Evolutionary conservation across 2,888 invertebrate species (phyloP).

Genomic region (Choreutis nemorana): DNA sequence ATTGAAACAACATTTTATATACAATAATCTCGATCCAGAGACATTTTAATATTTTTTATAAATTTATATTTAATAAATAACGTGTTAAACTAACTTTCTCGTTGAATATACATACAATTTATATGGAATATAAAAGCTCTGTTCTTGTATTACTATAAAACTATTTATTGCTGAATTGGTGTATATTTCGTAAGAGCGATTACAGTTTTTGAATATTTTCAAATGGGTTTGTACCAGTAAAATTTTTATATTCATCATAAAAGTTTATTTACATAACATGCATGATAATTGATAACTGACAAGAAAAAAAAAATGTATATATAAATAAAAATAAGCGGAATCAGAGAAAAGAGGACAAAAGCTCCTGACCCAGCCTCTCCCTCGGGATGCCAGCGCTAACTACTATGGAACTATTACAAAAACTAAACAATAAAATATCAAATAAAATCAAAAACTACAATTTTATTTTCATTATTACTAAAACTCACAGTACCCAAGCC

Average conservation of each 20-base stretch:
- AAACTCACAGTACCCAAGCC: background rate
- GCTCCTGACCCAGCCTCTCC: constrained; percentile 11
- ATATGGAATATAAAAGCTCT: constrained; percentile 28
- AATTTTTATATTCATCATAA: too few relatives aligned
- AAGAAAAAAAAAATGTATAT: constrained; percentile 38
- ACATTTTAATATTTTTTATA: constrained; percentile 28
- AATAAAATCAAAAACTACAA: constrained; percentile 23
- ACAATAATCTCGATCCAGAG: constrained; percentile 29
- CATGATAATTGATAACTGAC: constrained; percentile 50
- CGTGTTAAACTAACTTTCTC: constrained; percentile 21
- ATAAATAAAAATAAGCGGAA: constrained; percentile 40
- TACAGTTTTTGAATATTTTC: too few relatives aligned
- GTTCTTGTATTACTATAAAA: too few relatives aligned
- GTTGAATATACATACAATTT: constrained; percentile 24
- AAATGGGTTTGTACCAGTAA: too few relatives aligned
- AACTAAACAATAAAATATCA: constrained; percentile 43
- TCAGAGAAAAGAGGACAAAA: constrained; percentile 18
- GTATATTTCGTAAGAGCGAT: too few relatives aligned
- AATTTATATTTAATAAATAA: constrained; percentile 27
- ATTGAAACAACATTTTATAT: constrained; percentile 37
- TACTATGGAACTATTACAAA: constrained; percentile 29
- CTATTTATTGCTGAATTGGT: too few relatives aligned
- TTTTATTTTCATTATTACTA: background rate
- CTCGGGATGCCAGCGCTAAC: constrained; percentile 9
- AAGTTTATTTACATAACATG: constrained; percentile 62